Percentiles rank a stretch among this genome's conserved stretches.
phyloP scores from a whole-genome alignment of 2,113 vertebrate species.

The Campylorhamphus procurvoides region DNA sequence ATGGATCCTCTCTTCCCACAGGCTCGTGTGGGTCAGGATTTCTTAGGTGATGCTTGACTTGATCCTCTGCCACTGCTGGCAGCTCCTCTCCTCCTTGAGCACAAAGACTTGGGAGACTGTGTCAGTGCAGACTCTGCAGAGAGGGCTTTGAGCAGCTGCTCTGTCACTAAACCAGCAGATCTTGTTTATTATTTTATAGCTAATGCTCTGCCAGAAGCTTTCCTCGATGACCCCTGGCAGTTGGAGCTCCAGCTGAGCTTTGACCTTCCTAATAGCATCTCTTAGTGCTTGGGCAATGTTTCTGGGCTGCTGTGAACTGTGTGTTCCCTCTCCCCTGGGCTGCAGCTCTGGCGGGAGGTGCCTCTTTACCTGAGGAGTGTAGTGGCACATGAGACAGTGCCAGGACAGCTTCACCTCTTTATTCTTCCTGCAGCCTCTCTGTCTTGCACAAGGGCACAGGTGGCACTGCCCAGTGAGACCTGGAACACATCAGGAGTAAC shows the following conservation, averaged over 20 bases:
- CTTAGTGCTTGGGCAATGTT: not conserved
- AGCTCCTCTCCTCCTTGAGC: not conserved
- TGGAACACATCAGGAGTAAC: not conserved
- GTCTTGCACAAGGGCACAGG: not conserved
- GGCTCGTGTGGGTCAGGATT: not conserved
- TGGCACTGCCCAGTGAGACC: not conserved
- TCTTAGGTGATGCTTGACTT: not conserved
- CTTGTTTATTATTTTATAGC: not conserved
- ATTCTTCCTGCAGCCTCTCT: not conserved
- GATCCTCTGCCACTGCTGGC: not conserved
- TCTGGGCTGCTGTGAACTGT: not conserved
- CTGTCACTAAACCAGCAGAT: not conserved
- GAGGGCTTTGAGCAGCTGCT: not conserved
- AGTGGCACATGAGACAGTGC: rapidly evolving
- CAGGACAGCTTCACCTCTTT: not conserved
- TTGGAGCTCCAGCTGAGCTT: not conserved
- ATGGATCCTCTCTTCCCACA: not conserved
- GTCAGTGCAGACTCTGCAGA: not conserved
- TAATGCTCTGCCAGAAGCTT: not conserved
- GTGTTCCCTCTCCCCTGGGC: not conserved
- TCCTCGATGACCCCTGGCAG: not conserved
- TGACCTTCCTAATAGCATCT: not conserved
- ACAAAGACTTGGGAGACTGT: not conserved
- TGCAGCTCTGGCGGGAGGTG: not conserved
- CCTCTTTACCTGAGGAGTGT: not conserved